Evolutionary conservation across 2,113 vertebrate genomes (phyloP), one percentile per base, ranked within the genome.

Genomic region (Crotalus horridus): DNA sequence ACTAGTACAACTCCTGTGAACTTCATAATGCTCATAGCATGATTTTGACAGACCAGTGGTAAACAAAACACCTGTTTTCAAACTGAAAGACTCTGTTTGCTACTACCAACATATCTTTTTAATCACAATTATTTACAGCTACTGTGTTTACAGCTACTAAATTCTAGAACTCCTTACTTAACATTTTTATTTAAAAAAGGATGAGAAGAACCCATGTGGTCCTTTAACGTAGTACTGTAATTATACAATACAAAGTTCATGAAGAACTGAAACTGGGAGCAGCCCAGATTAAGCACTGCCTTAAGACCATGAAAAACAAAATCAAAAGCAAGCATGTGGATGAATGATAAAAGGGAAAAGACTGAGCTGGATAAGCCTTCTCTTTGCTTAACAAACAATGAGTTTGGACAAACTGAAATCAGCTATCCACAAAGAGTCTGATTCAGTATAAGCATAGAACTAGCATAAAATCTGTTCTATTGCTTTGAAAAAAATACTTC

Each of bases 301-400:
- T 24, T 26, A 85, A 85, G 54, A 24, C 20, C n/a, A 48, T 39
- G 59, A 64, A 87, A 23, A 43, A 87, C 43, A 51, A 51, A 33
- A 59, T 61, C 6, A 6, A 89, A 56, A 48, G 64, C 29, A 91
- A 55, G 56, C 29, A 90, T 91, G 12, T 89, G 43, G 43, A 29
- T 15, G 94, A 2, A 12, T 26, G 94, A 94, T 48, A 93, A 91
- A 29, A 91, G 43, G 23, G 55, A 55, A 93, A 89, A 89, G 92
- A 89, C 46, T 64, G 29, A 33, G 69, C 3, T 86, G 88, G 33
- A 51, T 55, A 93, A 90, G 29, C 81, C 69, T n/a, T 33, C 33
- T n/a, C 54, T 95, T 92, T 89, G 93, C 87, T 91, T 54, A 85
- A 86, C 24, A 91, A 91, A 90, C 53, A 91, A 81, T 46, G 43